Evolutionary conservation across 1,140 invertebrate species (phyloP), one percentile per base, ranked within the genome.

Genomic region (Drosophila arawakana): DNA sequence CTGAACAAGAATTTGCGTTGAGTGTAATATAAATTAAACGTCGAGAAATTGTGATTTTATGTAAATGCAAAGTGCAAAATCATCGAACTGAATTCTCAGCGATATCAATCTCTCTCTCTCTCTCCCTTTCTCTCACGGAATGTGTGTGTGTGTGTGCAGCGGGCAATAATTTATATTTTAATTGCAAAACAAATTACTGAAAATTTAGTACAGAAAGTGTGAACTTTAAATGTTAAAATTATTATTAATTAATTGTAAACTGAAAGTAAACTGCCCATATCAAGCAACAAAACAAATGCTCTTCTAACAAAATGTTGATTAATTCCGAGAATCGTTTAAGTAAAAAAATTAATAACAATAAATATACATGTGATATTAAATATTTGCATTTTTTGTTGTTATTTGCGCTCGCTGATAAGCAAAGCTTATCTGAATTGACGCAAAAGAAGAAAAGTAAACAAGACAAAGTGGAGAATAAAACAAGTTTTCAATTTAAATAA

Each of bases 341-440:
- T 0, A 25, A 10, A 34, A 25, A 52, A 50, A 61, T 77, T 30
- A 10, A 49, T 21, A 1, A 25, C 21, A 34, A 25, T 11, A 52
- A 50, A 66, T 77, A 46, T 58, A 18, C 9, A 46, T 44, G 41
- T 41, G 13, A 54, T 58, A 10, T 39, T 9, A 30, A 37, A 55
- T 30, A 54, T 78, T 78, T 62, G 73, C 73, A 62, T 54, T 34
- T 11, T 52, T 39, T 69, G 54, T n/a, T 69, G 37, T 13, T 37
- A 35, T 73, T 60, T 37, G 37, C 57, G 21, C n/a, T 11, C 35
- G 49, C 43, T 75, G 83, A 88, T 88, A 88, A 75, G 60, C 13
- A 9, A 44, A 49, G 66, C 77, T 88, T 88, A 89, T 88, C 83
- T 77, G 39, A 79, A 70, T 70, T 82, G 63, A 84, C 77, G 77